Conservation (phyloP, 2,888 invertebrate genomes). For the Ophion slaviceki region DNA sequence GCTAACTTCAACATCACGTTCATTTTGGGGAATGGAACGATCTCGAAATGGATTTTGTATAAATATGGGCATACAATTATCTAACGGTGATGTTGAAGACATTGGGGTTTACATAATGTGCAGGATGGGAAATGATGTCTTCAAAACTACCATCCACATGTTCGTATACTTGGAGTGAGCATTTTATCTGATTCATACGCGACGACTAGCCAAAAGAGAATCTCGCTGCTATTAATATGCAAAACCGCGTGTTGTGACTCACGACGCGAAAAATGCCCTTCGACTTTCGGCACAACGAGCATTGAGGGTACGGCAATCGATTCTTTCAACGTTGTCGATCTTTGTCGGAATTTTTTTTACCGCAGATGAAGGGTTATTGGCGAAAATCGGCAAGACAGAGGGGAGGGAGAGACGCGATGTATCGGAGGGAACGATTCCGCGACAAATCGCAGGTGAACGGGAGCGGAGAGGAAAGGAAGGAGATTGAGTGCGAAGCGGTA, state of each 20-base stretch:
- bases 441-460: slow-evolving; percentile 21
- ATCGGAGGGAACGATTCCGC: slow-evolving; percentile 8
- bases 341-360: background rate
- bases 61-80: no score
- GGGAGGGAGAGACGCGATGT: no score
- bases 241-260: slow-evolving; percentile 43
- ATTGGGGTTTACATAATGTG: no score
- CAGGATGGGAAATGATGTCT: no score
- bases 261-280: slow-evolving; percentile 42
- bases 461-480: slow-evolving; percentile 1
- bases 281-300: slow-evolving; percentile 1
- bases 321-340: background rate
- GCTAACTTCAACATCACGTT: no score
- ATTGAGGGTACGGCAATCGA: slow-evolving; percentile 1
- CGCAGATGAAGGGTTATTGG: no score
- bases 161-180: background rate
- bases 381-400: no score
- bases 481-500: slow-evolving; percentile 7
- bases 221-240: slow-evolving; percentile 55
- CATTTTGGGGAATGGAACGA: no score
- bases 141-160: no score
- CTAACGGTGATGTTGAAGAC: no score
- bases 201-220: slow-evolving; percentile 58
- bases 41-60: no score
- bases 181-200: slow-evolving; percentile 51